Base-by-base conservation (phyloP, 2,888 invertebrate species). In the Acanthococcus lagerstroemiae region DNA sequence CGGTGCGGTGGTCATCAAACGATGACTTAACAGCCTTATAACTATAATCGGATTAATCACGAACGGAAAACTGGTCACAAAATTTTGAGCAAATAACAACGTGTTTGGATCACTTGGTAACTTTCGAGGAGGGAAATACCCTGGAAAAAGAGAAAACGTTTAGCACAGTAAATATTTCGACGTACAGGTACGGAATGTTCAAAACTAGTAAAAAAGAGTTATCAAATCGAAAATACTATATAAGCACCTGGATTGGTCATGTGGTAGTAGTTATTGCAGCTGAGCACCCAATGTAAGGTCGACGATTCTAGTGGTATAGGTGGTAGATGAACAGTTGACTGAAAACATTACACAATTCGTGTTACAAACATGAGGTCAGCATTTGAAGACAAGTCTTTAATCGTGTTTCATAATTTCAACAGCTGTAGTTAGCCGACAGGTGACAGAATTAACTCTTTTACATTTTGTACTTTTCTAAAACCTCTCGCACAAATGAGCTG, bases 21-120 rank as follows among this genome's bases (percentile, higher is more conserved):
- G 77, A 73, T 82, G 82, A 67, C 80, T 78, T 27, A 82, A 75
- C 55, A 82, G 75, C 22, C 82, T 75, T 46, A 82, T 73, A 45
- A 82, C 74, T 58, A 82, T 79, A 37, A 81, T 76, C 1, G 82
- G 81, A 72, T 80, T 80, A 58, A 81, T 76, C 9, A 80, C 76
- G 69, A 79, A 75, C 2, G 81, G 80, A 67, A 80, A 75, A 68
- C 77, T 76, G 24, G 77, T 73, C 69, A 76, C 73, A 70, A 77
- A 77, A 67, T 74, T 75, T 69, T 74, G 74, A 27, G 75, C 75
- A 69, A 76, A 75, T 55, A 71, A 68, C 25, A 73, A 67, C n/a
- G 73, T 72, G 55, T 68, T 67, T 4, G 74, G 73, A 68, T 75
- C 75, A 22, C 71, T 69, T 24, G 72, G 71, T 26, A 69, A 70